Evolutionary conservation across 2,797 vertebrate genomes (phyloP).

Genomic region (Enteromius treurensis): DNA sequence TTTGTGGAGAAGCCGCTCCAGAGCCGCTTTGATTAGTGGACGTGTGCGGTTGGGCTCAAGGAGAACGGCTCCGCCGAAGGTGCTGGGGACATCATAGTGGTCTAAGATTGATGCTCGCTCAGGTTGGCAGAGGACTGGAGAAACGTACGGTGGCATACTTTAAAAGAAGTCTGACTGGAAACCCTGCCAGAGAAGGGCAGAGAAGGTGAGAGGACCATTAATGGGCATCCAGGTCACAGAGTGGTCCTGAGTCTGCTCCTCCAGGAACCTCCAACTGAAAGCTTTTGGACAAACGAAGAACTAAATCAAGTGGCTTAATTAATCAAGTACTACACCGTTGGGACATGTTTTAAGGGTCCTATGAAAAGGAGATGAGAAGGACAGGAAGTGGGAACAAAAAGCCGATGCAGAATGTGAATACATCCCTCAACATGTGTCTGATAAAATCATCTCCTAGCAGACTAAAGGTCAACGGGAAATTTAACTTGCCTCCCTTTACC

Average conservation of each 20-base stretch:
- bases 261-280: slow-evolving; percentile 1
- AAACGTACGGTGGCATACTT: slow-evolving; percentile 32
- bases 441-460: neutral
- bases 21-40: slow-evolving; percentile 44
- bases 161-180: slow-evolving; percentile 31
- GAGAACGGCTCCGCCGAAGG: slow-evolving; percentile 26
- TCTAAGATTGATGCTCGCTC: slow-evolving; percentile 44
- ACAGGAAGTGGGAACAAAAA: neutral
- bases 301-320: slow-evolving; percentile 33
- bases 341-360: slow-evolving; percentile 11
- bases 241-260: slow-evolving; percentile 18
- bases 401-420: neutral
- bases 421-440: neutral
- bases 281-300: slow-evolving; percentile 9
- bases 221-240: slow-evolving; percentile 26
- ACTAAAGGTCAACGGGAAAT: neutral
- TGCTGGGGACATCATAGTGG: slow-evolving; percentile 28
- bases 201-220: slow-evolving; percentile 38
- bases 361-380: slow-evolving; percentile 5
- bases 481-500: neutral
- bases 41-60: slow-evolving; percentile 39
- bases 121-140: slow-evolving; percentile 14
- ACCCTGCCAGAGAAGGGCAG: slow-evolving; percentile 24
- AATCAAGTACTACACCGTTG: slow-evolving; percentile 15
- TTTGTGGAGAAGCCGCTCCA: slow-evolving; percentile 42